A percentile compares a stretch with the other conserved stretches of the same genome.
These are phyloP conservation scores for Tetragonula carbonaria DNA, from an alignment of 2,888 invertebrate genomes.

Conservation along the genomic window DNA sequence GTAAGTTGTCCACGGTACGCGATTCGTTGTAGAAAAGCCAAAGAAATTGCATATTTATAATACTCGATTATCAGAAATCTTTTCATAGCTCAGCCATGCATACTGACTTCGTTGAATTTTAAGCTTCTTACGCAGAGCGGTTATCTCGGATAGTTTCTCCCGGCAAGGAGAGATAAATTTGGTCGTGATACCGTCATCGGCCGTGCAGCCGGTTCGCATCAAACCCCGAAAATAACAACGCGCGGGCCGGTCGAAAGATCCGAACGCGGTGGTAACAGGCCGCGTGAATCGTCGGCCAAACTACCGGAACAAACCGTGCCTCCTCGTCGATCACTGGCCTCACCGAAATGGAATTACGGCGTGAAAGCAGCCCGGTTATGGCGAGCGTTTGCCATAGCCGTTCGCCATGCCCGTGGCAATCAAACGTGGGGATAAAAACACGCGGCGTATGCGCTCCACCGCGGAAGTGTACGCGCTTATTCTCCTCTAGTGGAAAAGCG, in stretches of 20 bases:
- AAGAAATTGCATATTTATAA: too few relatives aligned
- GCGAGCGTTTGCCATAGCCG: not conserved
- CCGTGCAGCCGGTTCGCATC: conserved; percentile 62
- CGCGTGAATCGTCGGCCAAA: not conserved
- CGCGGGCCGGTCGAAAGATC: not conserved
- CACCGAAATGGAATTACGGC: conserved; percentile 42
- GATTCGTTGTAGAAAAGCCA: too few relatives aligned
- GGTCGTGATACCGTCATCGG: conserved; percentile 10
- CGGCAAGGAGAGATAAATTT: too few relatives aligned
- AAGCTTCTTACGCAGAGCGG: too few relatives aligned
- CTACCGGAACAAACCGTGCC: not conserved
- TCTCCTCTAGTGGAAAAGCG: not conserved
- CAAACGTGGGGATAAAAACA: conserved; percentile 8
- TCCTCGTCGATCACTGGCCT: conserved; percentile 9
- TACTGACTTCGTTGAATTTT: too few relatives aligned
- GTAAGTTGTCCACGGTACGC: too few relatives aligned
- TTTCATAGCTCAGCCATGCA: too few relatives aligned
- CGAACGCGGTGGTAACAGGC: not conserved
- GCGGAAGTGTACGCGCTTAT: not conserved
- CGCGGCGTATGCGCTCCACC: not conserved
- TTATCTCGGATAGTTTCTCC: too few relatives aligned
- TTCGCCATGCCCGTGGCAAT: conserved; percentile 1
- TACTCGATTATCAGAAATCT: too few relatives aligned
- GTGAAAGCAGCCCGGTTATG: conserved; percentile 20
- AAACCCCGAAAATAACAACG: conserved; percentile 68